These are phyloP conservation scores for Drosophila melanosoma DNA, from an alignment of 2,888 invertebrate species.

Conservation along the genomic window DNA sequence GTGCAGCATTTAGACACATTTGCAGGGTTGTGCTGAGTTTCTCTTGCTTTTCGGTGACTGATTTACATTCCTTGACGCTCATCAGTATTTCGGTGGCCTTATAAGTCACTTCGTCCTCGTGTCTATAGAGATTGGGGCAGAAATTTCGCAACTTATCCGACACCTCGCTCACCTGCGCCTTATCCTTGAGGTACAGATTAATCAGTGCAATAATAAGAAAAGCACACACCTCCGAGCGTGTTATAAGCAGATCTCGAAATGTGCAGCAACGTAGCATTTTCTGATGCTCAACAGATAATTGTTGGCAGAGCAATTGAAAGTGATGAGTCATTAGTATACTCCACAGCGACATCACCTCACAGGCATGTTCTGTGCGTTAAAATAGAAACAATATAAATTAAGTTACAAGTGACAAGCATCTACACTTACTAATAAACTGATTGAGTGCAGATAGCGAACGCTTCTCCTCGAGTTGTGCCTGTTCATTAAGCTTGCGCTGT, in stretches of 20 bases:
- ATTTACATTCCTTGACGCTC: slow-evolving; percentile 90
- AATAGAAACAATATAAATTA: neutral
- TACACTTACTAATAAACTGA: slow-evolving; percentile 87
- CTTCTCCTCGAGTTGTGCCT: slow-evolving; percentile 89
- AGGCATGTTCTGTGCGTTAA: slow-evolving; percentile 87
- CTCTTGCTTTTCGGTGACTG: slow-evolving; percentile 91
- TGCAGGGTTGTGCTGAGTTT: slow-evolving; percentile 91
- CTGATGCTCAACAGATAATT: slow-evolving; percentile 89
- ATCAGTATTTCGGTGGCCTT: slow-evolving; percentile 97
- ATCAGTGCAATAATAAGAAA: slow-evolving; percentile 93
- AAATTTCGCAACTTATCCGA: slow-evolving; percentile 94
- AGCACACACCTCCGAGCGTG: slow-evolving; percentile 87
- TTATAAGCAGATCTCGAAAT: slow-evolving; percentile 86
- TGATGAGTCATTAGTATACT: slow-evolving; percentile 96
- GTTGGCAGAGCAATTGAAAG: slow-evolving; percentile 91
- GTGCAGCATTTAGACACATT: slow-evolving; percentile 95
- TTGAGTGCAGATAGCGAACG: slow-evolving; percentile 92
- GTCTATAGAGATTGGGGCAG: slow-evolving; percentile 96
- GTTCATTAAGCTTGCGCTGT: slow-evolving; percentile 83
- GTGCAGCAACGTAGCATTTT: slow-evolving; percentile 88
- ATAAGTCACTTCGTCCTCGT: slow-evolving; percentile 97
- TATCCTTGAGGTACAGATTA: slow-evolving; percentile 96
- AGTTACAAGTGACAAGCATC: neutral
- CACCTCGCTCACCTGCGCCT: slow-evolving; percentile 96
- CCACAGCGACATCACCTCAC: slow-evolving; percentile 97